Evolutionary conservation across 2,113 vertebrate genomes (phyloP).

Genomic region (Pachypanchax playfairii): DNA sequence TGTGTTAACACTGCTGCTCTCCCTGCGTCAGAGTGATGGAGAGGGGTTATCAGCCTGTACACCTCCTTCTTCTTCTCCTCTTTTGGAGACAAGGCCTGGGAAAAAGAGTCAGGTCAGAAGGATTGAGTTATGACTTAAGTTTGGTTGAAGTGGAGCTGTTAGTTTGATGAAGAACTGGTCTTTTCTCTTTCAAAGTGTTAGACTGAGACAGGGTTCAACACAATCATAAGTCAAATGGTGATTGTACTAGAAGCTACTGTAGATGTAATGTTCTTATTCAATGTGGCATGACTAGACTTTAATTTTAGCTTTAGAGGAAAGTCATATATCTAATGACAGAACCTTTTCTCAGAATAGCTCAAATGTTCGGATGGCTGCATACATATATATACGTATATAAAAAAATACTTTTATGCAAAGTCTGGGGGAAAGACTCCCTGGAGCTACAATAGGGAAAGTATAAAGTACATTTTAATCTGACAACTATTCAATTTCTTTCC

Average conservation of each 20-base stretch:
- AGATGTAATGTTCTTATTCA: conserved; percentile 36
- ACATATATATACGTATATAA: no score
- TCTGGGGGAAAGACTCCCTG: neutral
- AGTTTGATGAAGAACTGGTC: conserved; percentile 9
- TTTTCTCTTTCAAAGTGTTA: conserved; percentile 33
- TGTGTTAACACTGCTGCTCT: conserved; percentile 24
- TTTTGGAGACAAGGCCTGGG: conserved; percentile 52
- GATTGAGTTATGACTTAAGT: conserved; percentile 22
- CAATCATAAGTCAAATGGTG: conserved; percentile 22
- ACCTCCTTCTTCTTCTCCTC: conserved; percentile 45
- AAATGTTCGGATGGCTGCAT: conserved; percentile 31
- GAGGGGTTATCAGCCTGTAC: conserved; percentile 64
- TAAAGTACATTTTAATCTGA: no score
- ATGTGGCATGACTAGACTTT: conserved; percentile 26
- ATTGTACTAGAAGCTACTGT: conserved; percentile 1
- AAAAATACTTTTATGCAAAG: neutral
- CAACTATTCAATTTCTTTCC: no score
- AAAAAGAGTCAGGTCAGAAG: conserved; percentile 30
- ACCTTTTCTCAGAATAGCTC: conserved; percentile 6
- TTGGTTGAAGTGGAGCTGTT: conserved; percentile 32
- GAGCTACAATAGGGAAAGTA: neutral
- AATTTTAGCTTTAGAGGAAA: conserved; percentile 18
- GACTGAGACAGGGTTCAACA: conserved; percentile 5
- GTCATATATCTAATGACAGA: conserved; percentile 31
- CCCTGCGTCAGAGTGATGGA: conserved; percentile 60